phyloP scores from a whole-genome alignment of 2,797 vertebrate species.

The Pterois miles region DNA sequence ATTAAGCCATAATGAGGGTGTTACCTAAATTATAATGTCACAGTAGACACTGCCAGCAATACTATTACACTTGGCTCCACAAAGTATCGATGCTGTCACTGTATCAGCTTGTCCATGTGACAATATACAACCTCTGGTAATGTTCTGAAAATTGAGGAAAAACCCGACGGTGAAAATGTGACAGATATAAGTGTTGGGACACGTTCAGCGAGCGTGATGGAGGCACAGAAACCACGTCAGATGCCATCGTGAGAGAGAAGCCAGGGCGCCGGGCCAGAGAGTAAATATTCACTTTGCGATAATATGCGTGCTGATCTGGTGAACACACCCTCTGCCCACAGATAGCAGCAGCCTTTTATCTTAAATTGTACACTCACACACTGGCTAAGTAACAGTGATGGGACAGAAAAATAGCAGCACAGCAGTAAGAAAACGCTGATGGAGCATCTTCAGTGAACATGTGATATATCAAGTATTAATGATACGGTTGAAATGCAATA shows the following conservation, averaged over 20 bases:
- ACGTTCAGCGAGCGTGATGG: not conserved
- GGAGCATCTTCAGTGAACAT: slow-evolving; percentile 28
- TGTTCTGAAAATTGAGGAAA: slow-evolving; percentile 1
- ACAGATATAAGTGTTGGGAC: slow-evolving; percentile 26
- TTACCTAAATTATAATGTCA: slow-evolving; percentile 68
- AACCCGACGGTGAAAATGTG: slow-evolving; percentile 6
- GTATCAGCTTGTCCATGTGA: slow-evolving; percentile 29
- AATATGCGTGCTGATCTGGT: slow-evolving; percentile 66
- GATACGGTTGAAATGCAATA: not conserved
- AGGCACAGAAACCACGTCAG: slow-evolving; percentile 41
- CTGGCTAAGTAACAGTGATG: slow-evolving; percentile 30
- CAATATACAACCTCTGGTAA: slow-evolving; percentile 6
- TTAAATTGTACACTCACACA: slow-evolving; percentile 55
- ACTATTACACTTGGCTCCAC: slow-evolving; percentile 62
- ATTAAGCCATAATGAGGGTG: slow-evolving; percentile 73
- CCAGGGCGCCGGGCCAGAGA: slow-evolving; percentile 55
- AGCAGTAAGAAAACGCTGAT: slow-evolving; percentile 51
- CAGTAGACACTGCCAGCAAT: slow-evolving; percentile 58
- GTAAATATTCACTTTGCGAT: slow-evolving; percentile 70
- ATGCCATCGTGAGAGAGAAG: slow-evolving; percentile 59
- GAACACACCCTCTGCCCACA: slow-evolving; percentile 74
- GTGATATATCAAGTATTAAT: slow-evolving; percentile 6
- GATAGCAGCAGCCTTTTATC: slow-evolving; percentile 75
- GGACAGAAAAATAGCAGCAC: slow-evolving; percentile 20
- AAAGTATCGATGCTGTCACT: slow-evolving; percentile 46